Conservation (phyloP, 2,113 vertebrate genomes). For the Phoxinus phoxinus region DNA sequence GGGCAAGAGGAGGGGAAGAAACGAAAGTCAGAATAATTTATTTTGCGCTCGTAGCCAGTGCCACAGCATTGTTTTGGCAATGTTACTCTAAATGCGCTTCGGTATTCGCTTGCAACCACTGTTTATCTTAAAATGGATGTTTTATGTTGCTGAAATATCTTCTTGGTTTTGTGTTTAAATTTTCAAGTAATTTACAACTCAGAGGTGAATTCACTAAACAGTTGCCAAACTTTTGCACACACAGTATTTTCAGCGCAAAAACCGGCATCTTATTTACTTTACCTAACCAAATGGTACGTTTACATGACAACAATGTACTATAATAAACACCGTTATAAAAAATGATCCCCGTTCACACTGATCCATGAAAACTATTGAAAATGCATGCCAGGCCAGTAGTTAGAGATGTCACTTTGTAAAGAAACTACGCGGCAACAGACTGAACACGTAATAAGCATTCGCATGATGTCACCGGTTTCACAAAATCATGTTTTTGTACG, state of each 20-base stretch:
- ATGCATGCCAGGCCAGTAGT: no score
- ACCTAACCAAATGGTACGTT: no score
- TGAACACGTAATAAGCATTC: no score
- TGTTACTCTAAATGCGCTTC: conserved; percentile 45
- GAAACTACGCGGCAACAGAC: no score
- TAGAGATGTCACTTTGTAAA: no score
- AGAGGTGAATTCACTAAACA: not conserved
- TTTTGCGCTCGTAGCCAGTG: conserved; percentile 56
- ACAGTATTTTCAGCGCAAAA: not conserved
- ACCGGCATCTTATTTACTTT: not conserved
- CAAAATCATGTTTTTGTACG: no score
- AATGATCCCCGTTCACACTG: no score
- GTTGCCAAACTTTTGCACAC: not conserved
- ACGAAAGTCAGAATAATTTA: conserved; percentile 67
- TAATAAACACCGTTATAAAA: no score
- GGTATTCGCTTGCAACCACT: conserved; percentile 42
- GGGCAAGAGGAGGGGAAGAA: conserved; percentile 58
- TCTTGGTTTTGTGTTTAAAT: conserved; percentile 26
- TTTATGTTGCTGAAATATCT: conserved; percentile 24
- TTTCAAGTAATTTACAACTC: not conserved
- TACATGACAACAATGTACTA: no score
- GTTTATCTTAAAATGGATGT: conserved; percentile 19
- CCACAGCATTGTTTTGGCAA: conserved; percentile 48
- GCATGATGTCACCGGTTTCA: no score
- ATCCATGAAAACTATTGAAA: no score